Evolutionary conservation across 2,888 invertebrate species (phyloP).

Genomic region (Pachycephus smyrnensis): DNA sequence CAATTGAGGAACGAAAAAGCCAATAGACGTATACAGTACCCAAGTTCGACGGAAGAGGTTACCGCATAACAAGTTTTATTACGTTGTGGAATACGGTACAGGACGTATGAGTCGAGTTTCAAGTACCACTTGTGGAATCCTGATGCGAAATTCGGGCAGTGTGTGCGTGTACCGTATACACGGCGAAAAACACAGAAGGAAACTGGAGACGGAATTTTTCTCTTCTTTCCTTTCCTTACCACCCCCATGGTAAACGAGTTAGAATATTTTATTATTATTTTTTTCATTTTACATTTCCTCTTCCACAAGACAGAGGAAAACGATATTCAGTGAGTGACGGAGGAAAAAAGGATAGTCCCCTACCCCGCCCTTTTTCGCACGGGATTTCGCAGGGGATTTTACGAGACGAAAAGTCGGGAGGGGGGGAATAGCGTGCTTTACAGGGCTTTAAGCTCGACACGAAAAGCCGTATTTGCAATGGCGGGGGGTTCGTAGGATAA

Average conservation of each 20-base stretch:
- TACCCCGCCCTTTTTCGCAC: no score
- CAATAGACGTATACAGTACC: neutral
- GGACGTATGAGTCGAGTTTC: constrained; percentile 45
- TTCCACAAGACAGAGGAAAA: neutral
- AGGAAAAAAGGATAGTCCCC: no score
- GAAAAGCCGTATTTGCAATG: neutral
- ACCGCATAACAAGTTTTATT: constrained; percentile 36
- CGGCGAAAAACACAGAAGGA: neutral
- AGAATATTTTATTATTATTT: neutral
- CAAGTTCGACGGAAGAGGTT: neutral
- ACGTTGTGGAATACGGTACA: constrained; percentile 24
- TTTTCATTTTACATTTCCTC: neutral
- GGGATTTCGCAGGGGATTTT: neutral
- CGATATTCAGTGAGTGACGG: no score
- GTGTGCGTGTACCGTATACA: neutral
- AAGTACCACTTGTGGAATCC: constrained; percentile 15
- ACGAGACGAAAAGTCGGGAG: neutral
- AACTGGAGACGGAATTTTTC: neutral
- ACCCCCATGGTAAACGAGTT: neutral
- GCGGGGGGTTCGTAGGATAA: neutral
- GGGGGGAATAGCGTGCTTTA: neutral
- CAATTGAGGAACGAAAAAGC: neutral
- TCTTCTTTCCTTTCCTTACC: neutral
- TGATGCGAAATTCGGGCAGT: neutral
- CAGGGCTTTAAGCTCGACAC: neutral